These are phyloP conservation scores for Morinoia aosen DNA, from an alignment of 2,888 invertebrate species.

Conservation along the genomic window DNA sequence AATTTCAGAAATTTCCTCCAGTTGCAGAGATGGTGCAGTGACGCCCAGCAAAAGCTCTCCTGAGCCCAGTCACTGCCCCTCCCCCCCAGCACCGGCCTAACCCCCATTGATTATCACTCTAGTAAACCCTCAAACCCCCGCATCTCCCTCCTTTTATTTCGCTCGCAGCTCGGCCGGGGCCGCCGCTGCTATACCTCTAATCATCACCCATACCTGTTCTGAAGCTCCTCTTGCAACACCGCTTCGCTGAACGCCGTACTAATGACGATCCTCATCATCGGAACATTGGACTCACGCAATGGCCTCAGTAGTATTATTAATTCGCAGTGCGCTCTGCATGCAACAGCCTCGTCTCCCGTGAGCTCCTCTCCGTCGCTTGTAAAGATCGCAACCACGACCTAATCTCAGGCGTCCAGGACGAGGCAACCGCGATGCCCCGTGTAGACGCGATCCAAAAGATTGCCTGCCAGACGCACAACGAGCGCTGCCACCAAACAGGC, in stretches of 20 bases:
- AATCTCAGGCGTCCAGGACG: conserved; percentile 20
- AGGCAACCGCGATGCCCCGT: conserved; percentile 37
- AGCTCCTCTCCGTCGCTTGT: background rate
- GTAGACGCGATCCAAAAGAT: conserved; percentile 20
- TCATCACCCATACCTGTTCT: conserved; percentile 53
- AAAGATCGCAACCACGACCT: conserved; percentile 28
- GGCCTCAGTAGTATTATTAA: conserved; percentile 20
- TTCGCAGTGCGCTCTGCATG: background rate
- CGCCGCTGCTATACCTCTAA: conserved; percentile 45
- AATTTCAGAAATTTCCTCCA: conserved; percentile 48
- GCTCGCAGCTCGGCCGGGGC: conserved; percentile 49
- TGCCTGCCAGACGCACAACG: conserved; percentile 47
- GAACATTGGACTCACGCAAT: conserved; percentile 36
- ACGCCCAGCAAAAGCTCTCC: conserved; percentile 53
- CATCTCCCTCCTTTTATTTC: conserved; percentile 52
- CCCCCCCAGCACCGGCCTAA: conserved; percentile 46
- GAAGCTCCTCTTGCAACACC: conserved; percentile 33
- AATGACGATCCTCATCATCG: conserved; percentile 21
- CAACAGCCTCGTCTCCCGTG: conserved; percentile 19
- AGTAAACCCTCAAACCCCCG: conserved; percentile 53
- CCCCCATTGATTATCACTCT: conserved; percentile 53
- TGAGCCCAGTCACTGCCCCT: conserved; percentile 50
- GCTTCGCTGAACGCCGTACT: conserved; percentile 35
- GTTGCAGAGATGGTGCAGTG: conserved; percentile 43
- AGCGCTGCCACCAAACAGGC: conserved; percentile 43